Base-by-base conservation (phyloP, 2,888 invertebrate genomes). In the Dicyrtoma fusca region DNA sequence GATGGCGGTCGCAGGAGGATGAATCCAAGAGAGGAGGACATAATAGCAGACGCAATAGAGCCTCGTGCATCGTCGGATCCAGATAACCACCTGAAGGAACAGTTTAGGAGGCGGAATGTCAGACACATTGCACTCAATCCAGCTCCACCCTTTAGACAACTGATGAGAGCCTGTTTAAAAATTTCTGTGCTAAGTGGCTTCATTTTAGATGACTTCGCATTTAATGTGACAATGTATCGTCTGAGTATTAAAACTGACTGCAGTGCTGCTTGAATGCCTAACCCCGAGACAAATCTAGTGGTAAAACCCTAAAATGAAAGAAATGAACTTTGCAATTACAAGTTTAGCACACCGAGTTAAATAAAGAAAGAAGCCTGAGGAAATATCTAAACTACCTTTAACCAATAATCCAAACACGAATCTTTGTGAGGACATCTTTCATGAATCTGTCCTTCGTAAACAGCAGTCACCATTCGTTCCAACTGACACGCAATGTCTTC, bases 401-500 rank as follows among this genome's bases (percentile, higher is more conserved):
- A 53, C 80, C 80, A 80, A 45, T 80, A 80, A 42, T 80, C 78
- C 49, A 80, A 75, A 42, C 80, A 80, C 21, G 80, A 75, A 42
- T 77, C 74, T 19, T 75, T 76, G 49, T 80, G 80, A 5, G 79
- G 78, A 69, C 80, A 80, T 21, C 75, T 77, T 72, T 78, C 79
- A 69, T 80, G 80, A 6, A 74, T 75, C 62, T 77, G 74, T 10
- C 79, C 79, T 75, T 79, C 80, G 61, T 79, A 75, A 11, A 80
- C 78, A n/a, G 77, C 78, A 8, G 75, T 76, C 14, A 80, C 78
- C 76, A 80, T 78, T 69, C 77, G 23, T 65, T 79, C 80, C 53
- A 80, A 57, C 55, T 80, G 80, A 53, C 77, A 75, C 3, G 80
- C 80, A 62, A 80, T 80, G 57, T 80, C 80, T 73, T 80, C 80